A percentile compares a stretch with the other conserved stretches of the same genome.
Evolutionary conservation across 2,888 invertebrate genomes (phyloP).

Genomic region (Drosophila prolongata): DNA sequence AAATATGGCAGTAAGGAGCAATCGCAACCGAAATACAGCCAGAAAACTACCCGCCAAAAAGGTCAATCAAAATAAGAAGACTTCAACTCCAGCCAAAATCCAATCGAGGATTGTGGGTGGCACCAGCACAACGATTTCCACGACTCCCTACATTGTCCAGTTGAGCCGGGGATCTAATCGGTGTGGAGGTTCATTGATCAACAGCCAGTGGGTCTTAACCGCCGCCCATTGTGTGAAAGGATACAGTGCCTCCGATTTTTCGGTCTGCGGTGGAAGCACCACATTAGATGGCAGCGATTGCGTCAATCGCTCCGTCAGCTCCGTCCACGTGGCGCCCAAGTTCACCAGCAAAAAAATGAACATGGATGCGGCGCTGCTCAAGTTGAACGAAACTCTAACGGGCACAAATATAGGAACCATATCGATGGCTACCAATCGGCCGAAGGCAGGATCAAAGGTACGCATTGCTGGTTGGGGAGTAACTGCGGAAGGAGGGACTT

Average conservation of each 20-base stretch:
- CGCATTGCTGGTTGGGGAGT: slow-evolving; percentile 69
- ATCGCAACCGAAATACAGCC: background rate
- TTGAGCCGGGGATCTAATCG: slow-evolving; percentile 22
- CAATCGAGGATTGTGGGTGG: slow-evolving; percentile 55
- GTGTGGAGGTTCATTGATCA: slow-evolving; percentile 69
- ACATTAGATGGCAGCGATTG: slow-evolving; percentile 50
- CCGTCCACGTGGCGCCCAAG: background rate
- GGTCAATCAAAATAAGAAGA: slow-evolving; percentile 1
- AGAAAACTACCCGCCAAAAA: background rate
- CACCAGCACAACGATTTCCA: slow-evolving; percentile 15
- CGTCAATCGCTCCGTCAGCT: slow-evolving; percentile 25
- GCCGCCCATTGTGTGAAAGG: slow-evolving; percentile 69
- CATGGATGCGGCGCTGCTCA: slow-evolving; percentile 62
- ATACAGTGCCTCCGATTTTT: slow-evolving; percentile 8
- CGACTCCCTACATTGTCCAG: slow-evolving; percentile 48
- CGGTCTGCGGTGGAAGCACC: slow-evolving; percentile 59
- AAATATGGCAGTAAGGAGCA: slow-evolving; percentile 1
- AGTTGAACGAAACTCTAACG: slow-evolving; percentile 37
- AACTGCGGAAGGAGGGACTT: slow-evolving; percentile 37
- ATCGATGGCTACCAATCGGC: slow-evolving; percentile 21
- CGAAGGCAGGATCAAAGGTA: slow-evolving; percentile 25
- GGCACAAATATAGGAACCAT: slow-evolving; percentile 60
- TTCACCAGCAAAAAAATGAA: slow-evolving; percentile 43
- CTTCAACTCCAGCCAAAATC: slow-evolving; percentile 10
- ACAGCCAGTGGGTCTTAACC: slow-evolving; percentile 54